phyloP scores from a whole-genome alignment of 2,113 vertebrate genomes.

The Strix uralensis region DNA sequence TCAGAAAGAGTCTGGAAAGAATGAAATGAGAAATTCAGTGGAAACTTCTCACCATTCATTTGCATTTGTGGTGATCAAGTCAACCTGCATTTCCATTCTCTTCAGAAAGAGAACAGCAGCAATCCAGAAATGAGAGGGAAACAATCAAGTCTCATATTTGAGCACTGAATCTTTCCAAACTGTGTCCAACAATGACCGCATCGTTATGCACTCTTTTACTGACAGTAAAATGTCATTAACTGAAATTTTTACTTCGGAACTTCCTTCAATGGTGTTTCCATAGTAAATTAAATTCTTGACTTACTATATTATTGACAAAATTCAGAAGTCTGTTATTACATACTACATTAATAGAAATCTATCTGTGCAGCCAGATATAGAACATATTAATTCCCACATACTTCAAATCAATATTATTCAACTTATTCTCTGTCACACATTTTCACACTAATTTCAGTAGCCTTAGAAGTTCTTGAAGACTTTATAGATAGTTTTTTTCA shows the following conservation, averaged over 20 bases:
- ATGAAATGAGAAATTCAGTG: background rate
- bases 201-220: background rate
- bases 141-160: background rate
- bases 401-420: background rate
- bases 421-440: background rate
- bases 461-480: background rate
- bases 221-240: background rate
- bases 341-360: background rate
- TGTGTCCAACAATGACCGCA: background rate
- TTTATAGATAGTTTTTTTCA: background rate
- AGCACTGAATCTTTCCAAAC: background rate
- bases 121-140: background rate
- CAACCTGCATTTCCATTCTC: background rate
- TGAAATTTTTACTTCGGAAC: background rate
- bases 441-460: background rate
- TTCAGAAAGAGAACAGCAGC: background rate
- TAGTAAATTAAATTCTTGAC: background rate
- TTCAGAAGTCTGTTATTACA: background rate
- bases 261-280: background rate
- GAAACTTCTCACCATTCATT: background rate
- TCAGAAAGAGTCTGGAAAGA: background rate
- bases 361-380: background rate
- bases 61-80: background rate
- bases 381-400: background rate
- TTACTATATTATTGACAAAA: background rate